Evolutionary conservation across 1,140 invertebrate genomes (phyloP).

Genomic region (Luehdorfia chinensis): DNA sequence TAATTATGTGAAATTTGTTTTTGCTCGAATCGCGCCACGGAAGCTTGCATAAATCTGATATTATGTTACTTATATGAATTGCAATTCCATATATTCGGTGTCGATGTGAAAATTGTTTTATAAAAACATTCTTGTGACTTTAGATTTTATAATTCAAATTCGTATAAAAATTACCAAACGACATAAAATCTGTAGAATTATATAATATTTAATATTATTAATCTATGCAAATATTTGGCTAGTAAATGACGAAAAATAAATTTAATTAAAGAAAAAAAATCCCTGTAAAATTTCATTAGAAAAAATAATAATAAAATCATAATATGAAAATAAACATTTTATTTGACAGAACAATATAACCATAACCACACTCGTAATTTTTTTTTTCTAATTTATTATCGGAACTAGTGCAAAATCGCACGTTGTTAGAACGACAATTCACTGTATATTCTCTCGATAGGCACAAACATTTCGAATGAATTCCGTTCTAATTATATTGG

Average conservation of each 20-base stretch:
- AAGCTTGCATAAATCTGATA: not conserved
- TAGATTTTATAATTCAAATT: too few species aligned
- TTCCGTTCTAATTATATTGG: too few species aligned
- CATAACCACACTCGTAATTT: slow-evolving; percentile 13
- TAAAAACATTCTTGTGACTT: too few species aligned
- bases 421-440: too few species aligned
- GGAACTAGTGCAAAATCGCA: too few species aligned
- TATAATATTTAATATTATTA: slow-evolving; percentile 1
- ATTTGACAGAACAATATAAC: slow-evolving; percentile 21
- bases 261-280: not conserved
- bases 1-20: not conserved
- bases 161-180: too few species aligned
- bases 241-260: not conserved
- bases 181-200: not conserved
- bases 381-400: too few species aligned
- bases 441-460: too few species aligned
- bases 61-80: too few species aligned
- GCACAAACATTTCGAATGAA: too few species aligned
- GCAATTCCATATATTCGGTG: too few species aligned
- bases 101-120: too few species aligned
- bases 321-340: slow-evolving; percentile 34
- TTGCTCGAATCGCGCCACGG: not conserved
- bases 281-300: slow-evolving; percentile 24
- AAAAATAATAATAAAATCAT: slow-evolving; percentile 29
- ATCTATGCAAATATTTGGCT: not conserved